These are phyloP conservation scores for Sebastes ruberrimus DNA, from an alignment of 2,797 vertebrate genomes.

Conservation along the genomic window DNA sequence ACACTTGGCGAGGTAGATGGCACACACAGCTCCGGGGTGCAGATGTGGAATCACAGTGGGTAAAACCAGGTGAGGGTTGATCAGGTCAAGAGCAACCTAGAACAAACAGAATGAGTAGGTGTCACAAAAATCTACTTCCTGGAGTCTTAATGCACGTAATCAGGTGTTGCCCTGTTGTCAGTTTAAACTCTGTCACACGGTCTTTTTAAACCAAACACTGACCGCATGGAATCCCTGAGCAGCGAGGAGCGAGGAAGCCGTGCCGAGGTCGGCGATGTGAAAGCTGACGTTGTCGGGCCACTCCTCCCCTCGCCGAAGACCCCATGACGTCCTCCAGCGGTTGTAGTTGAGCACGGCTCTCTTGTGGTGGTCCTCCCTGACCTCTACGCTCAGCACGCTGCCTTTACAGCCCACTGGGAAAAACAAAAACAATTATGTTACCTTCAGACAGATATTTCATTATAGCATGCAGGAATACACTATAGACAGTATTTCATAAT, in stretches of 20 bases:
- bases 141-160: background rate
- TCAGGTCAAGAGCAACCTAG: slow-evolving; percentile 91
- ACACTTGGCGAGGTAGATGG: slow-evolving; percentile 92
- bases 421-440: background rate
- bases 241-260: slow-evolving; percentile 79
- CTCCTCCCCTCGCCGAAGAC: slow-evolving; percentile 75
- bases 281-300: slow-evolving; percentile 94
- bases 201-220: slow-evolving; percentile 53
- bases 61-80: slow-evolving; percentile 87
- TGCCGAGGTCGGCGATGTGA: slow-evolving; percentile 83
- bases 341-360: slow-evolving; percentile 87
- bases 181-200: background rate
- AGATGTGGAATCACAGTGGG: slow-evolving; percentile 82
- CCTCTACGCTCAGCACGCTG: slow-evolving; percentile 89
- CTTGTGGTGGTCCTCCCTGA: slow-evolving; percentile 87
- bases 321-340: slow-evolving; percentile 86
- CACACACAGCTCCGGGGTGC: slow-evolving; percentile 88
- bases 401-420: slow-evolving; percentile 88
- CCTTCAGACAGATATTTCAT: background rate
- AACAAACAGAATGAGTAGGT: slow-evolving; percentile 28
- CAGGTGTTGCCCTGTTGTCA: background rate
- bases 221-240: slow-evolving; percentile 87
- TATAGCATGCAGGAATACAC: background rate
- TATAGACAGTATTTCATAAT: background rate
- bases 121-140: background rate